These are phyloP conservation scores for Cephonodes hylas DNA, from an alignment of 2,888 invertebrate genomes.

Conservation along the genomic window DNA sequence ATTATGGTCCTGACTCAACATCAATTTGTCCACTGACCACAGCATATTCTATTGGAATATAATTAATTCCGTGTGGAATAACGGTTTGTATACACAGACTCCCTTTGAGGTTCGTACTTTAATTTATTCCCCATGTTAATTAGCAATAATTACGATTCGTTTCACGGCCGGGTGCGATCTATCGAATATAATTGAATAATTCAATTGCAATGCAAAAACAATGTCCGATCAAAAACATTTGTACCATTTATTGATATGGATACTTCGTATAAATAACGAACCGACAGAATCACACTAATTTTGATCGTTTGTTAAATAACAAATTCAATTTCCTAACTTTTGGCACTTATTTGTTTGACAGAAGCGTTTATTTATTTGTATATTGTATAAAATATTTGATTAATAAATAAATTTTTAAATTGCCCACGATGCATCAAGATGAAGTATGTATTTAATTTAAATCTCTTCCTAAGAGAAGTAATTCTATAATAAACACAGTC, in stretches of 20 bases:
- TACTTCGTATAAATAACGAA: conserved; percentile 14
- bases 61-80: no score
- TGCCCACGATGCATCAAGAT: no score
- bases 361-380: not conserved
- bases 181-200: conserved; percentile 38
- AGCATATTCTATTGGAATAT: no score
- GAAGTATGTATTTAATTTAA: no score
- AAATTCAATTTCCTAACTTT: not conserved
- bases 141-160: conserved; percentile 39
- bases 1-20: no score
- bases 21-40: no score
- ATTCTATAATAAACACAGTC: no score
- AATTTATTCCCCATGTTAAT: conserved; percentile 51
- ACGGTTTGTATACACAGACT: not conserved
- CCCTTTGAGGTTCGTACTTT: conserved; percentile 32
- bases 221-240: conserved; percentile 14
- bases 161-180: conserved; percentile 32
- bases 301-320: not conserved
- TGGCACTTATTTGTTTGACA: not conserved
- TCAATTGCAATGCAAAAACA: conserved; percentile 35
- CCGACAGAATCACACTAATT: not conserved
- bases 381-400: no score
- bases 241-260: conserved; percentile 16
- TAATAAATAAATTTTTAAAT: no score
- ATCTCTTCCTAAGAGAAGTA: no score